Conservation (phyloP, 1,140 invertebrate species). For the Achatina immaculata region DNA sequence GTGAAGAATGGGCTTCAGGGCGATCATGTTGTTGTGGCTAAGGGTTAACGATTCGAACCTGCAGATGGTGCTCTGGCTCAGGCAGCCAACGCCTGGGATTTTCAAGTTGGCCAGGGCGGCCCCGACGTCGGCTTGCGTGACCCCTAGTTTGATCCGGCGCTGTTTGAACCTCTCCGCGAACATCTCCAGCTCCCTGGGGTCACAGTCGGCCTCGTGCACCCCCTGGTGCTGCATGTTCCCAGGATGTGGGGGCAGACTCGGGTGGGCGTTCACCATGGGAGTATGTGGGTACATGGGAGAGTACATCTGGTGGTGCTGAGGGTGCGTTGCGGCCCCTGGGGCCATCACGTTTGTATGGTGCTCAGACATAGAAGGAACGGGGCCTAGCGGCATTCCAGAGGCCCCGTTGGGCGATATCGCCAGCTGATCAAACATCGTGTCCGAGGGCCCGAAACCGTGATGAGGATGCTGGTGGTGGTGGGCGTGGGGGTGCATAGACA, state of each 20-base stretch:
- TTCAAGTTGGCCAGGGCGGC: slow-evolving; percentile 98
- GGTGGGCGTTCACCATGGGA: slow-evolving; percentile 46
- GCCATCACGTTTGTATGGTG: slow-evolving; percentile 59
- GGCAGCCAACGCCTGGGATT: slow-evolving; percentile 96
- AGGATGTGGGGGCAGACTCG: slow-evolving; percentile 73
- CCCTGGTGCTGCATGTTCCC: slow-evolving; percentile 79
- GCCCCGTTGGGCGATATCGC: slow-evolving; percentile 44
- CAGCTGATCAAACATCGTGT: slow-evolving; percentile 67
- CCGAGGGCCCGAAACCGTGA: slow-evolving; percentile 65
- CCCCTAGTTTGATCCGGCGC: slow-evolving; percentile 94
- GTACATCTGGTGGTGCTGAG: slow-evolving; percentile 66
- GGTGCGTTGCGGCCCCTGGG: slow-evolving; percentile 69
- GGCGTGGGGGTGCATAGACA: slow-evolving; percentile 70
- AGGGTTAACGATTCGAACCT: slow-evolving; percentile 98
- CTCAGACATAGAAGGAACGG: slow-evolving; percentile 60
- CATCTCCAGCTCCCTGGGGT: slow-evolving; percentile 96
- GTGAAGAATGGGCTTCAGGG: slow-evolving; percentile 98
- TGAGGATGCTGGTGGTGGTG: slow-evolving; percentile 72
- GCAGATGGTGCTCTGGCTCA: slow-evolving; percentile 96
- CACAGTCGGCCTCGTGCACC: slow-evolving; percentile 78
- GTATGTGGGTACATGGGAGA: slow-evolving; percentile 47
- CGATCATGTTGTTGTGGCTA: slow-evolving; percentile 99
- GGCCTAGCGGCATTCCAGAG: slow-evolving; percentile 58
- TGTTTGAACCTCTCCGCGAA: slow-evolving; percentile 99
- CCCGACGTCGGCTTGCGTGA: slow-evolving; percentile 99